These are phyloP conservation scores for Resseliella maxima DNA, from an alignment of 2,888 invertebrate genomes.

Conservation along the genomic window DNA sequence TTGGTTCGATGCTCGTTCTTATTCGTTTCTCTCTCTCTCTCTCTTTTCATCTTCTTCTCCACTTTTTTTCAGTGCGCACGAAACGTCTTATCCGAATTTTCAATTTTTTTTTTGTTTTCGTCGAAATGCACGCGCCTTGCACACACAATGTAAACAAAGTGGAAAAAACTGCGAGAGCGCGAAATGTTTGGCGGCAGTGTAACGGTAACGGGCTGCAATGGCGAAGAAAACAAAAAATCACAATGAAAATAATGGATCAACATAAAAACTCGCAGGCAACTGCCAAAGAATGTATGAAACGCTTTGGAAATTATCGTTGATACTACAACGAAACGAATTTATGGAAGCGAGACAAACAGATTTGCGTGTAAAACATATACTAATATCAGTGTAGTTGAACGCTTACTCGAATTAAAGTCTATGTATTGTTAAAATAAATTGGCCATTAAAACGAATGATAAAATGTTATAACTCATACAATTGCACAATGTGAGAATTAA, in stretches of 20 bases:
- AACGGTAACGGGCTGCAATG: not conserved
- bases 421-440: slow-evolving; percentile 55
- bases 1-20: slow-evolving; percentile 33
- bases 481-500: slow-evolving; percentile 46
- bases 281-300: slow-evolving; percentile 1
- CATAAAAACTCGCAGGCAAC: not conserved
- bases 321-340: not conserved
- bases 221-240: not conserved
- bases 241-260: not conserved
- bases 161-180: not conserved
- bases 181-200: not conserved
- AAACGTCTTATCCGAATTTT: slow-evolving; percentile 33
- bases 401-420: slow-evolving; percentile 49
- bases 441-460: slow-evolving; percentile 54
- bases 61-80: not conserved
- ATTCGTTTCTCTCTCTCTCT: too few relatives aligned
- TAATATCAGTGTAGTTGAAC: slow-evolving; percentile 4
- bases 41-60: too few relatives aligned
- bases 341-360: slow-evolving; percentile 25
- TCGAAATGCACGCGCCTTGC: not conserved
- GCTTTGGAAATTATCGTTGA: slow-evolving; percentile 20
- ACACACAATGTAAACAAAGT: slow-evolving; percentile 35
- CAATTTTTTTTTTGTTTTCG: not conserved
- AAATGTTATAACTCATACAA: slow-evolving; percentile 54
- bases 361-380: slow-evolving; percentile 52